A percentile compares a stretch with the other conserved stretches of the same genome.
Evolutionary conservation across 2,113 vertebrate species (phyloP).

Genomic region (Sinocyclocheilus anshuiensis): DNA sequence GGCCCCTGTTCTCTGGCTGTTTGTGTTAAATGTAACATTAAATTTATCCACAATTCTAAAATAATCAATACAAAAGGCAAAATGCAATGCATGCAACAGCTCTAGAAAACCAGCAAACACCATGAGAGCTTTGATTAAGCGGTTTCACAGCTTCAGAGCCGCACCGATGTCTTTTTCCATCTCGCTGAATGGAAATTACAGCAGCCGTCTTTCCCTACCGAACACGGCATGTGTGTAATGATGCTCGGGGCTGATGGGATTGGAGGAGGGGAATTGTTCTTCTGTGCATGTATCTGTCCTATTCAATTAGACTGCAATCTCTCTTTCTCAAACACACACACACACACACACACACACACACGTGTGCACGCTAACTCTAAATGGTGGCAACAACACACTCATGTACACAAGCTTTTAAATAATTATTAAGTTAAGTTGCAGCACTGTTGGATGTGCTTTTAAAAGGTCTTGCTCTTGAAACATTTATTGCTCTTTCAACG

Average conservation of each 20-base stretch:
- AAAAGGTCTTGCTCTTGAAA: constrained; percentile 53
- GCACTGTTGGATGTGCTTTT: constrained; percentile 20
- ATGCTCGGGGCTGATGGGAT: constrained; percentile 13
- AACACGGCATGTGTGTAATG: constrained; percentile 23
- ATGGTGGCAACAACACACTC: constrained; percentile 14
- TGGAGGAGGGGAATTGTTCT: constrained; percentile 16
- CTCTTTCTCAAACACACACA: constrained; percentile 20
- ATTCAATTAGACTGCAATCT: constrained; percentile 40
- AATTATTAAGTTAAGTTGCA: constrained; percentile 48
- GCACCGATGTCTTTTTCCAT: background rate
- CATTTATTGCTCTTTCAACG: constrained; percentile 44
- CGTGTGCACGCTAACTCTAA: background rate
- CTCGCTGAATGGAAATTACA: constrained; percentile 9
- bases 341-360: background rate
- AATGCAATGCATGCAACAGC: background rate
- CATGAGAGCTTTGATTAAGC: constrained; percentile 11
- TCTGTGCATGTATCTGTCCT: constrained; percentile 40
- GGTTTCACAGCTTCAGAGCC: constrained; percentile 47
- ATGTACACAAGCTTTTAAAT: constrained; percentile 52
- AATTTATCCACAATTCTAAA: background rate
- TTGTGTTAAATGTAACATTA: background rate
- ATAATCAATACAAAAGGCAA: background rate
- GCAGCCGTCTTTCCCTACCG: background rate
- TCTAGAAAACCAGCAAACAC: background rate
- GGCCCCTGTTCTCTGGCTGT: too few species aligned